Percentiles rank a stretch among this genome's conserved stretches.
phyloP scores from a whole-genome alignment of 1,140 invertebrate species.

The Oryctes rhinoceros region DNA sequence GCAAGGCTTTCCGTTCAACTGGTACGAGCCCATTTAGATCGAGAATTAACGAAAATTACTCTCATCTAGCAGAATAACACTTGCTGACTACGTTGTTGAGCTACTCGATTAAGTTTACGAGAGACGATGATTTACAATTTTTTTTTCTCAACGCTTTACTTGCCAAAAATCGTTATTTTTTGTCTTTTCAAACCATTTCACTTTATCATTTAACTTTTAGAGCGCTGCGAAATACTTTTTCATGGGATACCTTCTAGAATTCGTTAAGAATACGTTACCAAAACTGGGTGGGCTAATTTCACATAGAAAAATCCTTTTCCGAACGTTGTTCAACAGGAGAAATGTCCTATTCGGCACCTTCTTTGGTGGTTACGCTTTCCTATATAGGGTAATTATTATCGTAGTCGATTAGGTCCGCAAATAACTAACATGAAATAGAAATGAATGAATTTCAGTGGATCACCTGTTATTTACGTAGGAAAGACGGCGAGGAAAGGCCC shows the following conservation, averaged over 20 bases:
- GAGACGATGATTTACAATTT: no score
- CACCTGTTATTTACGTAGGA: constrained; percentile 41
- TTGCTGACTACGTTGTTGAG: no score
- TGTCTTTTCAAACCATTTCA: no score
- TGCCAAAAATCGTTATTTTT: no score
- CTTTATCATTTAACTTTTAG: constrained; percentile 43
- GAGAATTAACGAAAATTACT: no score
- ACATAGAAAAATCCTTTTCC: constrained; percentile 31
- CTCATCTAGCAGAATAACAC: no score
- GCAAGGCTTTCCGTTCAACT: no score
- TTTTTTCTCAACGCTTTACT: no score
- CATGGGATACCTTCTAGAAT: constrained; percentile 48
- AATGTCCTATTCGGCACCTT: constrained; percentile 31
- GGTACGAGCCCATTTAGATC: no score
- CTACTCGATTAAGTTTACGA: no score
- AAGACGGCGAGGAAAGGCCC: constrained; percentile 13
- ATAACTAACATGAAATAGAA: no score
- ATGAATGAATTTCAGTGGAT: constrained; percentile 42
- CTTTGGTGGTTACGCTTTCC: constrained; percentile 45
- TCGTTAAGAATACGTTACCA: constrained; percentile 45
- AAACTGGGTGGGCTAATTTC: constrained; percentile 42
- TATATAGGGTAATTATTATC: constrained; percentile 47
- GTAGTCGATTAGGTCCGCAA: no score
- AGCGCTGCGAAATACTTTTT: constrained; percentile 49
- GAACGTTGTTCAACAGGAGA: background rate